Evolutionary conservation across 92 coral and sea anemone species (phyloP), one percentile per base, ranked within the genome.

Genomic region (Paramuricea clavata): DNA sequence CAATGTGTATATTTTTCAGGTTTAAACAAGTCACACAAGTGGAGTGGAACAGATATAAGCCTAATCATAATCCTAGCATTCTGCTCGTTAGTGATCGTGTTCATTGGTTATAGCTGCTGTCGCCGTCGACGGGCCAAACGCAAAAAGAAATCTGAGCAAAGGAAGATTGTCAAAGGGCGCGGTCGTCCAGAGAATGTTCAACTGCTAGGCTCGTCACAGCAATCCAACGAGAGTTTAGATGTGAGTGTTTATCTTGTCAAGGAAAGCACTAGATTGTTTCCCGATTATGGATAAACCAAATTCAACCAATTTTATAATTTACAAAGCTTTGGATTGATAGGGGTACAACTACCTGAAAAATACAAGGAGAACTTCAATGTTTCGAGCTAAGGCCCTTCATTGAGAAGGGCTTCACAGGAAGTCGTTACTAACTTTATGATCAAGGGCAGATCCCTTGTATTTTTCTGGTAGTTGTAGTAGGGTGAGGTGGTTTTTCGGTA

Each of bases 81-180:
- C 22, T 76, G 39, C 30, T 54, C 69, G 33, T 52, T 54, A 11
- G 34, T 76, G 82, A 15, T 76, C 3, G 47, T 27, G 3, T 76
- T 76, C 50, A 36, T 76, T 76, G 82, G 82, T 1, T 76, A 27
- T 76, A 61, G 49, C 27, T 76, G 82, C 49, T 76, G 82, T 74
- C 81, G 54, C 11, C 69, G 67, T 50, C 26, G 21, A 23, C 82
- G 82, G 2, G 26, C 68, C 47, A 17, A 54, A 6, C 25, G 82
- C 1, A 76, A 76, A 47, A 54, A 52, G 17, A 76, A 76, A 76
- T 68, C 67, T 50, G 39, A 31, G 16, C 67, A 52, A 34, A 50
- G 82, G 50, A 76, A 30, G 25, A 12, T 44, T 43, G 25, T 31
- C 7, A 44, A 22, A 1, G 44, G 22, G 25, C 21, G 36, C 6